These are phyloP conservation scores for Stigmatopora nigra DNA, from an alignment of 2,113 vertebrate species.

Conservation along the genomic window DNA sequence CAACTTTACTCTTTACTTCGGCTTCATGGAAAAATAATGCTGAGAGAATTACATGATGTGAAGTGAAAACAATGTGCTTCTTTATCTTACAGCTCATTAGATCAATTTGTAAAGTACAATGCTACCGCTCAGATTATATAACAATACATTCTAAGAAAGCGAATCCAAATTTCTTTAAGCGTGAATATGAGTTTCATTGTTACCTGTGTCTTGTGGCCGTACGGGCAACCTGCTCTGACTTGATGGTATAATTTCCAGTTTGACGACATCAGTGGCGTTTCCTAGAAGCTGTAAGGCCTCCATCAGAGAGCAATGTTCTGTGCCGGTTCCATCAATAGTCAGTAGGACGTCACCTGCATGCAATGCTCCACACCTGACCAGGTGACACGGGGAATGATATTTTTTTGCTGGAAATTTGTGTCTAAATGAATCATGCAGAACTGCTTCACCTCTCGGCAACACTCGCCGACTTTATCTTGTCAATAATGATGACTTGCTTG, in stretches of 20 bases:
- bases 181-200: neutral
- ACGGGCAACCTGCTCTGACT: slow-evolving; percentile 75
- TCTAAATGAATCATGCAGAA: neutral
- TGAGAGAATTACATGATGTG: slow-evolving; percentile 16
- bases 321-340: slow-evolving; percentile 88
- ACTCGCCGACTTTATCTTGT: slow-evolving; percentile 90
- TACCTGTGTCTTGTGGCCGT: slow-evolving; percentile 85
- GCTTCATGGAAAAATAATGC: slow-evolving; percentile 23
- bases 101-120: no score
- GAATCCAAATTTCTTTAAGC: neutral
- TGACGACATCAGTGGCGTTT: slow-evolving; percentile 76
- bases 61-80: slow-evolving; percentile 1
- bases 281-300: slow-evolving; percentile 90
- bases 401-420: neutral
- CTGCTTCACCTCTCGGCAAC: slow-evolving; percentile 86
- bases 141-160: neutral
- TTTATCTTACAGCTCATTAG: neutral
- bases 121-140: no score
- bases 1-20: slow-evolving; percentile 26
- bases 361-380: slow-evolving; percentile 80
- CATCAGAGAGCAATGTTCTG: slow-evolving; percentile 86
- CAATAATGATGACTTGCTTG: slow-evolving; percentile 88
- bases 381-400: neutral
- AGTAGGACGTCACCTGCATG: slow-evolving; percentile 85
- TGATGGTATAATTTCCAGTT: slow-evolving; percentile 84